Evolutionary conservation across 2,797 vertebrate species (phyloP), one percentile per base, ranked within the genome.

Genomic region (Gouania willdenowi): DNA sequence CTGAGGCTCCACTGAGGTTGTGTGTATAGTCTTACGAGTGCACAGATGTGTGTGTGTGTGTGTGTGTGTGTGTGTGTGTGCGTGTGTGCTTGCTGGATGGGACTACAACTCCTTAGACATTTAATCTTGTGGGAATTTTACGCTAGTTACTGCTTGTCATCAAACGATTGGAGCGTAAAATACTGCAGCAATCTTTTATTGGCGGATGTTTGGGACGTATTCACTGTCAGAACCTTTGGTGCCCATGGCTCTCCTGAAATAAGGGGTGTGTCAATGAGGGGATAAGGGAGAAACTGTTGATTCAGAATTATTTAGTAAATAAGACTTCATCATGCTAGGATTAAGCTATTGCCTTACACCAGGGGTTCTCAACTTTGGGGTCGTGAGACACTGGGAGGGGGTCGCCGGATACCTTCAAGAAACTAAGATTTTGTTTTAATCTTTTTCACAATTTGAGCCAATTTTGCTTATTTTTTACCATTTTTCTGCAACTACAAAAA

Each of bases 121-220:
- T 87, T 88, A 84, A 87, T 89, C 87, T 82, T 73, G 56, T 41
- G 85, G 80, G 87, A 90, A 88, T 90, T 88, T 89, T 80, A 87
- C 60, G 79, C 71, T 77, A 83, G 86, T 90, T 89, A 86, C 84
- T 70, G 72, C 78, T 88, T 89, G 87, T 90, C 87, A 86, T 89
- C 87, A 83, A 78, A 82, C 11, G 48, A 84, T 79, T 82, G 72
- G 59, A 56, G 75, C 64, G 65, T 81, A 82, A 85, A 88, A 86
- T 77, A 76, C 75, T 61, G 68, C 54, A 48, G 71, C 36, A 9
- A 75, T 78, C 64, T 83, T 79, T 81, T 75, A 79, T 75, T 73
- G 71, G 61, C 38, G 28, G 68, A 73, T 66, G 71, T 72, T 76
- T 44, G 39, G 34, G 67, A 75, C 68, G 13, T 60, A 75, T 71